Base-by-base conservation (phyloP, 2,888 invertebrate genomes). In the Ephialtes manifestator region DNA sequence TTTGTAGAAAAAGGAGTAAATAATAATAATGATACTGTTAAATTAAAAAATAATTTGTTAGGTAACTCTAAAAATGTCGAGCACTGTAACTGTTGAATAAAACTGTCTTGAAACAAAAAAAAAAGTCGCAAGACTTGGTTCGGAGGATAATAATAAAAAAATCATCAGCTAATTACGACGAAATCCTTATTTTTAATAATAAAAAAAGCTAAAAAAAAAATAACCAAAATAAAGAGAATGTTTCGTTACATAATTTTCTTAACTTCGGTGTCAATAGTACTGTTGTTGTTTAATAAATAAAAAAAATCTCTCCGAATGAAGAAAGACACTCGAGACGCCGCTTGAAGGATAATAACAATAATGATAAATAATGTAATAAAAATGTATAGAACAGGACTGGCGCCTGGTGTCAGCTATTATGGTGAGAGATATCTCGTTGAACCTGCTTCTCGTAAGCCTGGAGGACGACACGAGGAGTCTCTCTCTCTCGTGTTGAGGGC, bases 341-440 rank as follows among this genome's bases (percentile, higher is more conserved):
- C 4, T 28, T 11, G 28, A 55, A 24, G 24, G 24, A 60, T 63
- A 35, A 63, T 35, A 63, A 63, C 35, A 63, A 63, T 35, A 20
- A 63, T 63, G 24, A 39, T 39, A 39, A 24, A 63, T 18, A 70
- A 65, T 48, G 24, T 53, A 55, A 75, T 48, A 70, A 68, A 65
- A 48, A 67, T 72, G 72, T 48, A 55, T 74, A 20, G 35, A 77
- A 60, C 46, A 68, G 55, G 35, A 84, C 71, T 71, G 85, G 85
- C 85, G 85, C 85, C 79, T 85, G 75, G 74, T 76, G 85, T 80
- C 79, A 80, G 82, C 79, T 85, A 79, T 82, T 82, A 85, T 85
- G 81, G 79, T 53, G 31, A 58, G 68, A 82, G 79, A 85, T 65
- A 76, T 79, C 85, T 85, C 82, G 85, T 82, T 82, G 85, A 85